Percentiles rank a stretch among this genome's conserved stretches.
Evolutionary conservation across 2,113 vertebrate species (phyloP).

Genomic region (Neolamprologus longior): DNA sequence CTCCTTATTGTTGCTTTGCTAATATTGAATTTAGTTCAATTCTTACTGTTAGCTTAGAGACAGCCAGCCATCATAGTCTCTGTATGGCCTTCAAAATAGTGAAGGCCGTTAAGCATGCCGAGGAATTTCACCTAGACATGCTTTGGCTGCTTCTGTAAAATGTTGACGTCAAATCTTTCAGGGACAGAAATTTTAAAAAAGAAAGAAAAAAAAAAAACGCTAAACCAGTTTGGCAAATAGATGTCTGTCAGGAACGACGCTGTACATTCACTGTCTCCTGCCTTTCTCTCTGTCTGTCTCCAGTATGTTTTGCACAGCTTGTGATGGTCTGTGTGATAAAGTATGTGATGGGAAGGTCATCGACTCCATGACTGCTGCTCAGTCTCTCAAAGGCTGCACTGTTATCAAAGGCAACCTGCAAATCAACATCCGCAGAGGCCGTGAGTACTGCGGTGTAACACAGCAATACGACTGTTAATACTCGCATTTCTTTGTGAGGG

Average conservation of each 20-base stretch:
- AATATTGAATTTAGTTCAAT: not conserved
- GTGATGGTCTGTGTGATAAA: slow-evolving; percentile 92
- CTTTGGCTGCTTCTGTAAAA: not conserved
- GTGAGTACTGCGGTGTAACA: slow-evolving; percentile 75
- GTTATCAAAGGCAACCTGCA: slow-evolving; percentile 91
- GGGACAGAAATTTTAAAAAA: not conserved
- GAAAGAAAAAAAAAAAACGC: fast-evolving
- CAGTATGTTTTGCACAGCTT: slow-evolving; percentile 92
- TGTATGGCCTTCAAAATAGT: not conserved
- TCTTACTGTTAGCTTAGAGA: not conserved
- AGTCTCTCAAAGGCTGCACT: slow-evolving; percentile 92
- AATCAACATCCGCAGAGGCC: slow-evolving; percentile 94
- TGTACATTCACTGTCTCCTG: not conserved
- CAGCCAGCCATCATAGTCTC: not conserved
- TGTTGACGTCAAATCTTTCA: not conserved
- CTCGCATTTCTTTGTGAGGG: not conserved
- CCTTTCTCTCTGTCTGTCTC: not conserved
- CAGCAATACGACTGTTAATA: not conserved
- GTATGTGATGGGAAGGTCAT: slow-evolving; percentile 87
- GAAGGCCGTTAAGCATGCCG: not conserved
- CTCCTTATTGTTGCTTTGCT: not conserved
- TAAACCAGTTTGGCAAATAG: not conserved
- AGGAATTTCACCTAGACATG: not conserved
- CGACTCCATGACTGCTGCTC: slow-evolving; percentile 90
- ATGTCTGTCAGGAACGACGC: not conserved